These are phyloP conservation scores for Petrocephalus zakoni DNA, from an alignment of 2,113 vertebrate genomes.

Conservation along the genomic window DNA sequence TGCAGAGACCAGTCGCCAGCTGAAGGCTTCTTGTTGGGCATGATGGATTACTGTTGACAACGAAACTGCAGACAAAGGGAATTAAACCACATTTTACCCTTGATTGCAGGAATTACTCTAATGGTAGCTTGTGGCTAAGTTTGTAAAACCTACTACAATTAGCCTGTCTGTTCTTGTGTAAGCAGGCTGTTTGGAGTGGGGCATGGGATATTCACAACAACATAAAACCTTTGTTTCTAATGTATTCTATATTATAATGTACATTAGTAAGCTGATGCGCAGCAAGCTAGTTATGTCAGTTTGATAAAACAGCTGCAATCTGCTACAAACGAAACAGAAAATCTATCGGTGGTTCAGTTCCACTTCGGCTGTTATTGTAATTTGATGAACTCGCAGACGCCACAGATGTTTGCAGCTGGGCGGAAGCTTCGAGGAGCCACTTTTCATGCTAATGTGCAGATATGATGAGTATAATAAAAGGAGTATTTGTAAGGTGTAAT, in stretches of 20 bases:
- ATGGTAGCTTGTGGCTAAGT: constrained; percentile 7
- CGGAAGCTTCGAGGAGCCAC: neutral
- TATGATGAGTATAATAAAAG: neutral
- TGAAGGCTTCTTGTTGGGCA: neutral
- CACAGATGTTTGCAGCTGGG: neutral
- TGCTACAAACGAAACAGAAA: neutral
- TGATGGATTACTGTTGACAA: neutral
- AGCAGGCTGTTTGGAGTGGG: neutral
- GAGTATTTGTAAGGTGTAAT: neutral
- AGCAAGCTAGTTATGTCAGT: neutral
- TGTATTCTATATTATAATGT: neutral
- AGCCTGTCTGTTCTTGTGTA: constrained; percentile 4
- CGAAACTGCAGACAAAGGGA: neutral
- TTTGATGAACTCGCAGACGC: neutral
- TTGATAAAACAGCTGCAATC: neutral
- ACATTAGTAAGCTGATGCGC: neutral
- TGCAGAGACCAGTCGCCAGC: neutral
- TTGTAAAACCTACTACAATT: neutral
- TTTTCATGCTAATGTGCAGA: neutral
- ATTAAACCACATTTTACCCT: constrained; percentile 1
- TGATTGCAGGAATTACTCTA: constrained; percentile 7
- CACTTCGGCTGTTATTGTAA: neutral
- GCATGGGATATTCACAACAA: neutral
- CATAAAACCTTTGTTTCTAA: neutral
- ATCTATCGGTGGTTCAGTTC: neutral